These are phyloP conservation scores for Oscheius sp. DNA, from an alignment of 2,888 invertebrate species.

Conservation along the genomic window DNA sequence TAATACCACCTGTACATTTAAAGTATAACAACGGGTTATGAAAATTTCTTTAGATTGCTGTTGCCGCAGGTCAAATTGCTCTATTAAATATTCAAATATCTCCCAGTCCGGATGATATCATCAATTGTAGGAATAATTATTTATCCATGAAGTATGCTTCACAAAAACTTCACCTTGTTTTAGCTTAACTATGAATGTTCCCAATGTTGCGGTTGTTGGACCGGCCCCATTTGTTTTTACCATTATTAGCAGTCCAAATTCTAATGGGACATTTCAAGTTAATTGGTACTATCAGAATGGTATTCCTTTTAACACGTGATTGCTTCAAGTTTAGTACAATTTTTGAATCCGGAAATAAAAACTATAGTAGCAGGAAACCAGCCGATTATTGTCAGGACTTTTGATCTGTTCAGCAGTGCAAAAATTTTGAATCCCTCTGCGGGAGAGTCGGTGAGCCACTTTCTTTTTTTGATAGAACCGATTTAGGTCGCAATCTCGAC, in stretches of 20 bases:
- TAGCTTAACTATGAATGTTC: not conserved
- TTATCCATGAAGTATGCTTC: not conserved
- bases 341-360: not conserved
- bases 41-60: not conserved
- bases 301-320: too few species aligned
- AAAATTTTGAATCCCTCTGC: not conserved
- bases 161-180: too few species aligned
- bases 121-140: not conserved
- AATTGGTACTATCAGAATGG: not conserved
- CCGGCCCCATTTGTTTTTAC: not conserved
- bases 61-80: not conserved
- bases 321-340: too few species aligned
- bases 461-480: not conserved
- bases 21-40: not conserved
- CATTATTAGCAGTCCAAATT: not conserved
- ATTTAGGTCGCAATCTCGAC: slow-evolving; percentile 15
- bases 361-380: not conserved
- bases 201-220: slow-evolving; percentile 8
- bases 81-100: not conserved
- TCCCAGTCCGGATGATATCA: not conserved
- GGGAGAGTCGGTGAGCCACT: not conserved
- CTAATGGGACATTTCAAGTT: not conserved
- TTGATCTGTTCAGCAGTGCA: not conserved
- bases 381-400: slow-evolving; percentile 3
- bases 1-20: slow-evolving; percentile 3